Evolutionary conservation across 2,888 invertebrate species (phyloP).

Genomic region (Alsophila aescularia): DNA sequence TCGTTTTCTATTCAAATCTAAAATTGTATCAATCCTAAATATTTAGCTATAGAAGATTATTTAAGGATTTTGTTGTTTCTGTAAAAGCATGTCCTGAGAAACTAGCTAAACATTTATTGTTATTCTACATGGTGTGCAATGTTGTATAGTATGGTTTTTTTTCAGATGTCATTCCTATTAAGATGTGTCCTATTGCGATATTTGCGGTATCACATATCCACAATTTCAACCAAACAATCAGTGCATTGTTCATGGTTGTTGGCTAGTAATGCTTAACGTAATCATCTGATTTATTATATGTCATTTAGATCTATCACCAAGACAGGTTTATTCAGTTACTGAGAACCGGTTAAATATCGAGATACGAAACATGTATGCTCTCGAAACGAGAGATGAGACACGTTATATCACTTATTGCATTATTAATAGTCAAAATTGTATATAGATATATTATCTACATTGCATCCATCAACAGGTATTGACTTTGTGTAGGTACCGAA

Average conservation of each 20-base stretch:
- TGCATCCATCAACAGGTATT: too few species aligned
- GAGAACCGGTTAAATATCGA: conserved; percentile 10
- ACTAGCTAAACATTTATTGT: too few species aligned
- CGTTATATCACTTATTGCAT: conserved; percentile 3
- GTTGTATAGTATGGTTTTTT: too few species aligned
- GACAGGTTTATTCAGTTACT: too few species aligned
- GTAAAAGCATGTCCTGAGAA: neutral
- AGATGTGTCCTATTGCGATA: too few species aligned
- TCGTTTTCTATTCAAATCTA: neutral
- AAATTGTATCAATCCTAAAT: neutral
- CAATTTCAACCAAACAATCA: too few species aligned
- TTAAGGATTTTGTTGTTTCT: neutral
- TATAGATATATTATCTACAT: neutral
- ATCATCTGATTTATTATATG: neutral
- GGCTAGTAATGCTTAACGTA: neutral
- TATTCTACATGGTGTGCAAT: too few species aligned
- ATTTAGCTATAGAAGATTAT: too few species aligned
- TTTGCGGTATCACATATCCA: too few species aligned
- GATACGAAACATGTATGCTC: conserved; percentile 3
- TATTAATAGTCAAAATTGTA: neutral
- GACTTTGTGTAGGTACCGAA: too few species aligned
- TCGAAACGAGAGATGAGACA: conserved; percentile 6
- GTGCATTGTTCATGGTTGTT: too few species aligned
- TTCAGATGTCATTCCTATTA: too few species aligned
- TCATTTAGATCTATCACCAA: neutral